Evolutionary conservation across 2,113 vertebrate species (phyloP), one percentile per base, ranked within the genome.

Genomic region (Istiophorus platypterus): DNA sequence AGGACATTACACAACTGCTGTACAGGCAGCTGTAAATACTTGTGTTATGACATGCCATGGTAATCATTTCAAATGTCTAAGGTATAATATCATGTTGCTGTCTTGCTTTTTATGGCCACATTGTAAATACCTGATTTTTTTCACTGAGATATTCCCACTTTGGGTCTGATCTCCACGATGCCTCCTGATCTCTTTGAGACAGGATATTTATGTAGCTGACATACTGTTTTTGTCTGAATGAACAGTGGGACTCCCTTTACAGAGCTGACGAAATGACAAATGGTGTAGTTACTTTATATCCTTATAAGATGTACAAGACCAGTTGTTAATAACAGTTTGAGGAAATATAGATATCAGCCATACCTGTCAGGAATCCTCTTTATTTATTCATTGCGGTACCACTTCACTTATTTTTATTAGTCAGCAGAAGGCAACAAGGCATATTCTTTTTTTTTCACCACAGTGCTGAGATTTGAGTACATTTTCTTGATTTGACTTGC

Each of bases 191-290:
- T 66, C 57, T 49, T 49, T 14, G 22, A 39, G 59, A 72, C 78
- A 54, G 58, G 5, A 67, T 71, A 82, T 90, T 89, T 71, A 82
- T 88, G 71, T 79, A 56, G 34, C 63, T 70, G 77, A 61, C 81
- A 56, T 29, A 42, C 47, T 37, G 54, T 47, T 76, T 63, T 64
- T 62, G 72, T 85, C 78, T 73, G 51, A 75, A 75, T 31, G 39
- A 78, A 77, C 63, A 61, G 54, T 51, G 66, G 17, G 13, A 14
- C 52, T 64, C 58, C 11, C 56, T 76, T 52, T 58, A 57, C 63
- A n/a, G 47, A 76, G 57, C 56, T 34, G 27, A 78, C 65, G 56
- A 84, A 61, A 61, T 74, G 76, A 83, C 41, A 71, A 51, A 66
- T 86, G 70, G 59, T 34, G 45, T 41, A 17, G 49, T 68, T 51